Evolutionary conservation across 2,113 vertebrate genomes (phyloP).

Genomic region (Ranitomeya variabilis): DNA sequence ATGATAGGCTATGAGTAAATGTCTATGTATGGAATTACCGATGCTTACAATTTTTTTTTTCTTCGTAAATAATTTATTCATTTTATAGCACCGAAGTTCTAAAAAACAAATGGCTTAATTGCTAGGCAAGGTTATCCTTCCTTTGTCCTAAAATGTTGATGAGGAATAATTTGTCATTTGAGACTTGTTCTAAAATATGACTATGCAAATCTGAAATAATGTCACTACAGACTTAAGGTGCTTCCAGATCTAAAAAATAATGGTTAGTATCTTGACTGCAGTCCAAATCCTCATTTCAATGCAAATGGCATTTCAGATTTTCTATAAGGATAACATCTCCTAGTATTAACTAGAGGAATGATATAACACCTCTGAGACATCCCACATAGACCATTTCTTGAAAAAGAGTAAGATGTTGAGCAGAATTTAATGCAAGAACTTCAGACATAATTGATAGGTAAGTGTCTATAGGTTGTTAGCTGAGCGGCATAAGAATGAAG

Average conservation of each 20-base stretch:
- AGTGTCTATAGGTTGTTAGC: constrained; percentile 23
- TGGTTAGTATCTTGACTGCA: constrained; percentile 24
- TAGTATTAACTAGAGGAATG: constrained; percentile 28
- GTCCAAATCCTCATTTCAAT: constrained; percentile 34
- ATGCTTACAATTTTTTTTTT: too few relatives aligned
- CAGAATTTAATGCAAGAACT: constrained; percentile 25
- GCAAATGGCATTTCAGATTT: constrained; percentile 31
- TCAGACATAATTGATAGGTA: constrained; percentile 33
- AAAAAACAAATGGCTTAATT: background rate
- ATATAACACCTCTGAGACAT: constrained; percentile 42
- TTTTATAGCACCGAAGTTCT: background rate
- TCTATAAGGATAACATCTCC: constrained; percentile 13
- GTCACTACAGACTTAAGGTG: background rate
- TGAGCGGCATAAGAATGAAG: constrained; percentile 31
- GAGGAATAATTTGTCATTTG: background rate
- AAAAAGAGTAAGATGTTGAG: constrained; percentile 27
- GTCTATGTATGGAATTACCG: background rate
- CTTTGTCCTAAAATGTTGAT: background rate
- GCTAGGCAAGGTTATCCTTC: too few relatives aligned
- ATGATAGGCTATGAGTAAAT: background rate
- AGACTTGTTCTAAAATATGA: constrained; percentile 18
- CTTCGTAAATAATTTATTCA: background rate
- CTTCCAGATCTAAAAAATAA: background rate
- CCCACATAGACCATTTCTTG: constrained; percentile 20
- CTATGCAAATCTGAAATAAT: constrained; percentile 28